A percentile compares a stretch with the other conserved stretches of the same genome.
These are phyloP conservation scores for Melanotaenia pygmaea DNA, from an alignment of 2,797 vertebrate genomes.

Conservation along the genomic window DNA sequence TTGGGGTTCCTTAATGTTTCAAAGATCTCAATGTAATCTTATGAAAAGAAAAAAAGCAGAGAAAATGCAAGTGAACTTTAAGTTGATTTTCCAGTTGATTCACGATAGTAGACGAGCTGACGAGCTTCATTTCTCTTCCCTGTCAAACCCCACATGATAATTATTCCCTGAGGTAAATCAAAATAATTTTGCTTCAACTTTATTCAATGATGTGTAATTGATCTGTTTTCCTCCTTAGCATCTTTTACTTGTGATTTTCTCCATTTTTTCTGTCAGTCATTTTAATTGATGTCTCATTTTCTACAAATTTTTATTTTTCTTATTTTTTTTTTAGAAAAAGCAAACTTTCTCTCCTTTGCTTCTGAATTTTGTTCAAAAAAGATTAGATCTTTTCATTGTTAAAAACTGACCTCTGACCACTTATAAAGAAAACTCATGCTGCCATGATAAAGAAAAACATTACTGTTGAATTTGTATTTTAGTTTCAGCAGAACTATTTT, in stretches of 20 bases:
- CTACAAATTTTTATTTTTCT: neutral
- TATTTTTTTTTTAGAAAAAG: neutral
- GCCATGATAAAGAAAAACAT: neutral
- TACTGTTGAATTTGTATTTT: neutral
- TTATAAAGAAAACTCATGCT: neutral
- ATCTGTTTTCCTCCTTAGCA: neutral
- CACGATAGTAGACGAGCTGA: neutral
- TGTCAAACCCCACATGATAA: neutral
- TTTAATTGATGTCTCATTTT: neutral
- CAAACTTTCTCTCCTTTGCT: no score
- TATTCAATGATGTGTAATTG: conserved; percentile 1
- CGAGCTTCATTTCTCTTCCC: neutral
- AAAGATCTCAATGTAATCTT: neutral
- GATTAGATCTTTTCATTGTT: neutral
- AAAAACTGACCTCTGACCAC: neutral
- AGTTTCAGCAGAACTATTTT: neutral
- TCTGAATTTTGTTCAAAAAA: neutral
- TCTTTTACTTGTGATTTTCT: neutral
- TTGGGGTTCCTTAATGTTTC: conserved; percentile 1
- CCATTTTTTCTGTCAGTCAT: neutral
- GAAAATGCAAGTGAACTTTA: neutral
- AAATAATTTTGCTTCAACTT: neutral
- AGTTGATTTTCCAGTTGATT: neutral
- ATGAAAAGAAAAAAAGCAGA: neutral
- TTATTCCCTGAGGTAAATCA: conserved; percentile 3